Conservation (phyloP, 1,140 invertebrate genomes). For the Diachasma alloeum region DNA sequence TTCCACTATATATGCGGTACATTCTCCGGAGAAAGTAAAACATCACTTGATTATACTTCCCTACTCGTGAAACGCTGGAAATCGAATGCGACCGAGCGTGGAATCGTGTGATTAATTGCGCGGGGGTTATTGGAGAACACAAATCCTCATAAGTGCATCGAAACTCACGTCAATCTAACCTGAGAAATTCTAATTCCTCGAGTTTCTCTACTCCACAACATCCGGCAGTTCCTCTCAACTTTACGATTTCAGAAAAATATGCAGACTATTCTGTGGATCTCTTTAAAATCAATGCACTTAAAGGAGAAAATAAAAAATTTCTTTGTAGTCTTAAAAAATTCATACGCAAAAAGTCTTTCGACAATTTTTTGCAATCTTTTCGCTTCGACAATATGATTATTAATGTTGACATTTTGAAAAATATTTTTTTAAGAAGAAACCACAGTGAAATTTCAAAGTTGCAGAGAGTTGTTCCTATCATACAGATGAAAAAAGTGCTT, state of each 20-base stretch:
- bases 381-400: too few species aligned
- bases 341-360: too few species aligned
- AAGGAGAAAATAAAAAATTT: too few species aligned
- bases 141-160: background rate
- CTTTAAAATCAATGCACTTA: too few species aligned
- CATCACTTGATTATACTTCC: conserved; percentile 29
- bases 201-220: background rate
- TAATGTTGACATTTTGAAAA: too few species aligned
- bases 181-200: background rate
- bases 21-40: conserved; percentile 54
- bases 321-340: too few species aligned
- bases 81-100: conserved; percentile 36
- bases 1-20: background rate
- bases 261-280: too few species aligned
- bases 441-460: too few species aligned
- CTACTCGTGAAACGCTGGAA: conserved; percentile 42
- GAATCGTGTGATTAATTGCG: conserved; percentile 30
- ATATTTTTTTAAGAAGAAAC: too few species aligned
- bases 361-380: too few species aligned
- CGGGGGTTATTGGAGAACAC: background rate
- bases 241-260: background rate
- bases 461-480: too few species aligned
- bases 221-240: background rate
- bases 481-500: too few species aligned
- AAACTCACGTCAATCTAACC: background rate